A percentile compares a stretch with the other conserved stretches of the same genome.
Evolutionary conservation across 1,140 invertebrate species (phyloP).

Genomic region (Ridgeia piscesae): DNA sequence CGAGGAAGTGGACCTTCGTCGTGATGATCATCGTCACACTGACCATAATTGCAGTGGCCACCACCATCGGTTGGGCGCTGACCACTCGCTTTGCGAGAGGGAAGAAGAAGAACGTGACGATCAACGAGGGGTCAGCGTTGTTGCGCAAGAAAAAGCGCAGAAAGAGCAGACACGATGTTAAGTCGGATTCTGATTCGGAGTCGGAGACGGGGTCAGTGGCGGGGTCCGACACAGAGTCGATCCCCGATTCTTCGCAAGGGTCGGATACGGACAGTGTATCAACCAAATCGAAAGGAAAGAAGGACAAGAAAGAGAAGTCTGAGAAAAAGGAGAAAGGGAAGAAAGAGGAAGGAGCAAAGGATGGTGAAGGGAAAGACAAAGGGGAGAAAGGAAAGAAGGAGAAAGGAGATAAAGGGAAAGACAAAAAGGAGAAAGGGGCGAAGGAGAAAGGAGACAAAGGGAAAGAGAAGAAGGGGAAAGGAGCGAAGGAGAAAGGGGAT

Average conservation of each 20-base stretch:
- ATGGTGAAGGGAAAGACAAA: neutral
- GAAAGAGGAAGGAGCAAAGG: too few relatives aligned
- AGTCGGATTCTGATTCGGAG: too few relatives aligned
- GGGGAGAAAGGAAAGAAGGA: too few relatives aligned
- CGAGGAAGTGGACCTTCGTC: neutral
- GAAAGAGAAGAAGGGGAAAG: neutral
- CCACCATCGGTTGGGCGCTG: neutral
- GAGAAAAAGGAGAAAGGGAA: too few relatives aligned
- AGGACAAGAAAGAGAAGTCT: neutral
- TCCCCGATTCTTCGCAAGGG: neutral
- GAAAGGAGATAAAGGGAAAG: too few relatives aligned
- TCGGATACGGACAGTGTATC: neutral
- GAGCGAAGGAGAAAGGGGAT: neutral
- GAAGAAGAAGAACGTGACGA: neutral
- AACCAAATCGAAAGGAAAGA: neutral
- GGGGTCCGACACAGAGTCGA: neutral
- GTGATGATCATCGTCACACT: neutral
- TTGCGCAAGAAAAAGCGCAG: neutral
- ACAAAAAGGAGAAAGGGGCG: too few relatives aligned
- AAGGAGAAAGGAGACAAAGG: too few relatives aligned
- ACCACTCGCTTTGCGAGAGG: neutral
- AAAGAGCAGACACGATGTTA: neutral
- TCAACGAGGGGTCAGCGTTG: neutral
- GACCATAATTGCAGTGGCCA: neutral
- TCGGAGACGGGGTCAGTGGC: neutral